Evolutionary conservation across 2,113 vertebrate species (phyloP).

Genomic region (Coregonus clupeaformis): DNA sequence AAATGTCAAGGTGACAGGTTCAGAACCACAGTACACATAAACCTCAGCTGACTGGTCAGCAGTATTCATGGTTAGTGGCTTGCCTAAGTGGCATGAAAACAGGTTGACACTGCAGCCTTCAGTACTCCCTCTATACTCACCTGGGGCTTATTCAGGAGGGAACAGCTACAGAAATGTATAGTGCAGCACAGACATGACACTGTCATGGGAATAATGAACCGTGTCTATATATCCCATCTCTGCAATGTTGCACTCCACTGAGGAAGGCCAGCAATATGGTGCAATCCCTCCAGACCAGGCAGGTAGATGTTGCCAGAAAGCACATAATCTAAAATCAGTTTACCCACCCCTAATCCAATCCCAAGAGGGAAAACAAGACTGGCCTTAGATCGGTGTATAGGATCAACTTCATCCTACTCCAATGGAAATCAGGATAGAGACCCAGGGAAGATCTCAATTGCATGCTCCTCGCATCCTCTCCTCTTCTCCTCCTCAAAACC

Average conservation of each 20-base stretch:
- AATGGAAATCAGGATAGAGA: no score
- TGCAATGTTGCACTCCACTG: conserved; percentile 56
- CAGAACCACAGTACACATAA: not conserved
- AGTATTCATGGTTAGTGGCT: not conserved
- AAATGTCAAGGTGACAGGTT: no score
- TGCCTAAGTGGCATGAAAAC: conserved; percentile 9
- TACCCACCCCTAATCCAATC: not conserved
- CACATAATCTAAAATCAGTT: not conserved
- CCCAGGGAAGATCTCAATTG: no score
- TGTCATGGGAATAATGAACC: conserved; percentile 45
- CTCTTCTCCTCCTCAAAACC: no score
- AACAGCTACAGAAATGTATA: conserved; percentile 29
- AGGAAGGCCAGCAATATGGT: conserved; percentile 20
- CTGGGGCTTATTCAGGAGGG: conserved; percentile 25
- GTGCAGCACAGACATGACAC: conserved; percentile 32
- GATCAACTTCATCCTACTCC: no score
- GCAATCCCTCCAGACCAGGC: not conserved
- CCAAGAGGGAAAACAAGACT: not conserved
- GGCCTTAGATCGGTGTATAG: not conserved
- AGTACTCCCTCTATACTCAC: not conserved
- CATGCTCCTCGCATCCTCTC: no score
- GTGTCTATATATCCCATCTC: conserved; percentile 46
- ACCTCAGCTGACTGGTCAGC: not conserved
- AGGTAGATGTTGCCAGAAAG: not conserved
- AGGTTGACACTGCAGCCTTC: not conserved